phyloP scores from a whole-genome alignment of 2,888 invertebrate species.

The Smittia sp. region DNA sequence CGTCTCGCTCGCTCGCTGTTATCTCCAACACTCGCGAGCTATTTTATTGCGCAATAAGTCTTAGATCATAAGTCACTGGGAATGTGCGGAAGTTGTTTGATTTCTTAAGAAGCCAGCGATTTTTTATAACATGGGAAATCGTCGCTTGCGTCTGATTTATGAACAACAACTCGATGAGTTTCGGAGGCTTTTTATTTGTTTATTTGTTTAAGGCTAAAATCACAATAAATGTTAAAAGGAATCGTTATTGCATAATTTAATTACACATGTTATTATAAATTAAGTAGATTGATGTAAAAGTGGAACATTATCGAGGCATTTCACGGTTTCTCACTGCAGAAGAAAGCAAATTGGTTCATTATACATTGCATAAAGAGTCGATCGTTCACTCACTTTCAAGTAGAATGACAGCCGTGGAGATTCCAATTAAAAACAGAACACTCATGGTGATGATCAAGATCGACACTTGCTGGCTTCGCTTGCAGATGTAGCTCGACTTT shows the following conservation, averaged over 20 bases:
- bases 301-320: constrained; percentile 30
- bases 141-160: too few species aligned
- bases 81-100: not conserved
- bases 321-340: constrained; percentile 32
- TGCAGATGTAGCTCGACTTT: constrained; percentile 52
- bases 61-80: not conserved
- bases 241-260: constrained; percentile 23
- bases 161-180: not conserved
- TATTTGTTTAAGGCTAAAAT: constrained; percentile 12
- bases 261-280: constrained; percentile 18
- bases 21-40: constrained; percentile 5
- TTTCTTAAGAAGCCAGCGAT: not conserved
- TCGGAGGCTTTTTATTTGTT: not conserved
- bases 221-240: constrained; percentile 17
- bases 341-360: constrained; percentile 3
- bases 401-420: constrained; percentile 23
- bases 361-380: not conserved
- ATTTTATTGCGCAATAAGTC: not conserved
- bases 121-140: not conserved
- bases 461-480: constrained; percentile 23
- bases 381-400: constrained; percentile 23
- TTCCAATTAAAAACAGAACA: constrained; percentile 24
- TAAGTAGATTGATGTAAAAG: constrained; percentile 11
- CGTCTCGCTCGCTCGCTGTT: not conserved
- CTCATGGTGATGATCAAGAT: constrained; percentile 29